Base-by-base conservation (phyloP, 2,797 vertebrate genomes). In the Pangasius djambal region DNA sequence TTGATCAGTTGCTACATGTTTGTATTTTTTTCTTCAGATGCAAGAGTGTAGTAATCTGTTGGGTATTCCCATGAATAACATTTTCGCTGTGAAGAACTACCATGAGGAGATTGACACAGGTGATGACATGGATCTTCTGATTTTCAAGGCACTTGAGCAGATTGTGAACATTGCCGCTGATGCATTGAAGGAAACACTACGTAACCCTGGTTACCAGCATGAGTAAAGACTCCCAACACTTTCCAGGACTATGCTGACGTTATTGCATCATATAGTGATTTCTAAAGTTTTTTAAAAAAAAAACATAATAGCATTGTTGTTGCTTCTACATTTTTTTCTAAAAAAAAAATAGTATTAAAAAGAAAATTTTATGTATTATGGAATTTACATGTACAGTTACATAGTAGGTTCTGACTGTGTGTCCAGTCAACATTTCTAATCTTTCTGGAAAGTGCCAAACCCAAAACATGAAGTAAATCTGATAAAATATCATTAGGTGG, bases 31-130 rank as follows among this genome's bases (percentile, higher is more conserved):
- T 40, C 18, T 70, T 2, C 81, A 83, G 81, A 83, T 83, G 81
- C 8, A 83, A 2, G 20, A 1, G 34, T 83, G 57, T 44, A 83
- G 81, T 63, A 10, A 83, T 83, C 20, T 1, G 6, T 0, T 83
- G 18, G 81, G 57, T 13, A 28, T 83, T 83, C 81, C 69, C 6
- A 9, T 72, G 69, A 83, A 44, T 63, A 1, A 63, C 77, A 79
- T 79, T 13, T 79, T 79, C 44, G 28, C 77, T n/a, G 48, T 72
- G 69, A 72, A 72, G 16, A 40, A 72, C 69, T 72, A 72, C 34
- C 16, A 40, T 37, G 34, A 72, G 16, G 69, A 72, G 69, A 40
- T 72, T 2, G 69, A 72, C 69, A 37, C 69, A 72, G 69, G 8
- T 0, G 34, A 72, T 7, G 34, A 72, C 69, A 72, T 22, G 16